Percentiles rank a stretch among this genome's conserved stretches.
Evolutionary conservation across 2,888 invertebrate species (phyloP).

Genomic region (Pyrochroa serraticornis): DNA sequence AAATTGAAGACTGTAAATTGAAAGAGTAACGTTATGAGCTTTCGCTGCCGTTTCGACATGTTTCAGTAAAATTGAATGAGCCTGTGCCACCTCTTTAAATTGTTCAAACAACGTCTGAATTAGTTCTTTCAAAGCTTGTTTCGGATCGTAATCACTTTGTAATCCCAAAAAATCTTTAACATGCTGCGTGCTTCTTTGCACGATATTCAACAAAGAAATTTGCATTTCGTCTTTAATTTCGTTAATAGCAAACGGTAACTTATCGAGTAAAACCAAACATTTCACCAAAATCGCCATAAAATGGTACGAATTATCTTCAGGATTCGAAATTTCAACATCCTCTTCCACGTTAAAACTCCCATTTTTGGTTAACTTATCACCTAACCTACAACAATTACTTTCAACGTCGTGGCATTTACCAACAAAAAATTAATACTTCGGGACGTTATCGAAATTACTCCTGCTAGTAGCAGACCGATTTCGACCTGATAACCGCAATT

Average conservation of each 20-base stretch:
- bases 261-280: constrained; percentile 81
- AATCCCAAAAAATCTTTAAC: constrained; percentile 67
- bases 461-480: constrained; percentile 63
- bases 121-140: constrained; percentile 60
- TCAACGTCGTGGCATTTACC: background rate
- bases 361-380: background rate
- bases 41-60: constrained; percentile 67
- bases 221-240: constrained; percentile 84
- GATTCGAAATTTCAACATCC: constrained; percentile 64
- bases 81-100: constrained; percentile 79
- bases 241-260: constrained; percentile 86
- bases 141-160: constrained; percentile 48
- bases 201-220: constrained; percentile 78
- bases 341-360: constrained; percentile 61
- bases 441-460: constrained; percentile 59
- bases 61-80: constrained; percentile 73
- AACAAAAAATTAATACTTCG: constrained; percentile 28
- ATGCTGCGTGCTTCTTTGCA: constrained; percentile 79
- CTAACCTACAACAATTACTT: background rate
- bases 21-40: constrained; percentile 62
- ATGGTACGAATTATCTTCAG: constrained; percentile 68
- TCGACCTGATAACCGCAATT: constrained; percentile 63
- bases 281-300: constrained; percentile 83
- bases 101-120: constrained; percentile 79
- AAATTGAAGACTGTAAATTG: constrained; percentile 74